These are phyloP conservation scores for Uloborus diversus DNA, from an alignment of 1,140 invertebrate species.

Conservation along the genomic window DNA sequence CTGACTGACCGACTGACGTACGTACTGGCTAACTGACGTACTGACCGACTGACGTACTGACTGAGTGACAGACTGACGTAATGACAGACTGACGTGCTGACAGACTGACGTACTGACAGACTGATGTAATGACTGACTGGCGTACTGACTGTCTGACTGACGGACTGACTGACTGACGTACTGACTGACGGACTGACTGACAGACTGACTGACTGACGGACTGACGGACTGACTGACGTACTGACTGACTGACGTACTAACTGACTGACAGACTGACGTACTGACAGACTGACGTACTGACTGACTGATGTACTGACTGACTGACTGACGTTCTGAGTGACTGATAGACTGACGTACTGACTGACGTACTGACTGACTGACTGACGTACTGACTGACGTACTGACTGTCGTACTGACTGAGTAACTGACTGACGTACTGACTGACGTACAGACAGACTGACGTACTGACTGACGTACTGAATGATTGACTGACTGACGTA, in stretches of 20 bases:
- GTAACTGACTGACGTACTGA: background rate
- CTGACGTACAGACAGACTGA: background rate
- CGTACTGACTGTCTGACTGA: background rate
- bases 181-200: background rate
- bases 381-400: background rate
- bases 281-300: background rate
- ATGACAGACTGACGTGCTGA: background rate
- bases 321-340: background rate
- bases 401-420: background rate
- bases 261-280: background rate
- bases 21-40: background rate
- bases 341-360: background rate
- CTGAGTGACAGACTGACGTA: background rate
- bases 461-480: background rate
- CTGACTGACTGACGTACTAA: background rate
- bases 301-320: background rate
- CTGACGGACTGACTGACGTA: background rate
- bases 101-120: background rate
- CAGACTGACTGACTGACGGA: background rate
- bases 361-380: background rate
- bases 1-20: background rate
- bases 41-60: background rate
- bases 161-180: background rate
- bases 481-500: background rate
- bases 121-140: background rate